Conservation (phyloP, 2,113 vertebrate genomes). For the Cnemophilus loriae region DNA sequence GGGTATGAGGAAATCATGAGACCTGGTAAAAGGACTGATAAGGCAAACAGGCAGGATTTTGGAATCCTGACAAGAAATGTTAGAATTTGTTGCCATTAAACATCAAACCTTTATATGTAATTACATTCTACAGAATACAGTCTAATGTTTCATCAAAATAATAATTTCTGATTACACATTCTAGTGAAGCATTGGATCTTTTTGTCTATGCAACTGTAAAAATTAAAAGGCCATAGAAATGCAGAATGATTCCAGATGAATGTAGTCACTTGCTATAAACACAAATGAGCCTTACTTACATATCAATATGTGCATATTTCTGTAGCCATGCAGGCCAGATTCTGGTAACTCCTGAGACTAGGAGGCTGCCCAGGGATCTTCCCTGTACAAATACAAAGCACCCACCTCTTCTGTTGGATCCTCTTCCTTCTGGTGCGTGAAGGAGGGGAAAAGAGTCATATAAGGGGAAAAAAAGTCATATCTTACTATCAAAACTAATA, state of each 20-base stretch:
- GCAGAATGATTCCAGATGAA: not conserved
- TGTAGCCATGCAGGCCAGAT: not conserved
- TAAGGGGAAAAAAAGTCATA: fast-evolving
- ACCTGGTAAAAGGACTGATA: not conserved
- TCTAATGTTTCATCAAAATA: not conserved
- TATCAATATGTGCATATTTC: not conserved
- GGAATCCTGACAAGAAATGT: not conserved
- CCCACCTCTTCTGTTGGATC: not conserved
- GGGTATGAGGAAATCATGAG: not conserved
- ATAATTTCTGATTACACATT: slow-evolving; percentile 5
- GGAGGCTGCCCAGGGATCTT: not conserved
- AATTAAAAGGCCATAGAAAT: not conserved
- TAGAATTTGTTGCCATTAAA: not conserved
- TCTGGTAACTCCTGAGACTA: not conserved
- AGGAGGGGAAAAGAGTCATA: not conserved
- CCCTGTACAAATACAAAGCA: not conserved
- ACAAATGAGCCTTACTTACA: not conserved
- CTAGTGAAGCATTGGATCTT: not conserved
- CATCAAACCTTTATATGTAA: not conserved
- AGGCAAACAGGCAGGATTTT: not conserved
- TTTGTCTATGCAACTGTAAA: not conserved
- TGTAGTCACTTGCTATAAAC: not conserved
- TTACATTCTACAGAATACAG: not conserved
- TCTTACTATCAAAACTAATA: not conserved
- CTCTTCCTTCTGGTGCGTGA: not conserved